A percentile compares a stretch with the other conserved stretches of the same genome.
phyloP scores from a whole-genome alignment of 2,888 invertebrate genomes.

The Pachymerium ferrugineum region DNA sequence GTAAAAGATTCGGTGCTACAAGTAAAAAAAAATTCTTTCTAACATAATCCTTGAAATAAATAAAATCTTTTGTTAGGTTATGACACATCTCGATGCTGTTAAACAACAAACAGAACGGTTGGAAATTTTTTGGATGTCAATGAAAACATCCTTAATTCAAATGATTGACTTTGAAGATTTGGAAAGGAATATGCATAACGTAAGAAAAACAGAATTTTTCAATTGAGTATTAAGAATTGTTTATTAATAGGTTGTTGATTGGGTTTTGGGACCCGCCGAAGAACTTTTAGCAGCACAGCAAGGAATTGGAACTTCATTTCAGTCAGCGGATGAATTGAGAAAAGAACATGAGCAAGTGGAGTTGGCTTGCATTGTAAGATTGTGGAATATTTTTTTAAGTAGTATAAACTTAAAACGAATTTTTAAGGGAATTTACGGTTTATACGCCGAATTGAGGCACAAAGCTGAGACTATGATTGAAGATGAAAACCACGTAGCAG shows the following conservation, averaged over 20 bases:
- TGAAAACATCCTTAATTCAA: neutral
- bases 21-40: neutral
- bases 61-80: neutral
- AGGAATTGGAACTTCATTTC: conserved; percentile 62
- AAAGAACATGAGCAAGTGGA: conserved; percentile 69
- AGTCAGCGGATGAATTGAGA: conserved; percentile 61
- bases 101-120: neutral
- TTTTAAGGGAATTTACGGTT: conserved; percentile 64
- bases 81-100: neutral
- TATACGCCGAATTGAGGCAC: conserved; percentile 69
- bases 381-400: neutral
- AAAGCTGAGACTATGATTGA: conserved; percentile 58
- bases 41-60: neutral
- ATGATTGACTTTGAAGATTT: conserved; percentile 29
- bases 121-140: conserved; percentile 6
- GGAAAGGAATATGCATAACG: conserved; percentile 5
- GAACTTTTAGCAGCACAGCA: conserved; percentile 63
- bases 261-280: conserved; percentile 72
- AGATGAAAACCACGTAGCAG: conserved; percentile 47
- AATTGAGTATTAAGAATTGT: neutral
- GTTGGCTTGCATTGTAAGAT: conserved; percentile 62
- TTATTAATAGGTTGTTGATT: conserved; percentile 61
- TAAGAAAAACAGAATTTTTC: neutral
- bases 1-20: neutral
- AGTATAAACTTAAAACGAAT: neutral